A percentile compares a stretch with the other conserved stretches of the same genome.
Evolutionary conservation across 2,113 vertebrate genomes (phyloP).

Genomic region (Fulmarus glacialis): DNA sequence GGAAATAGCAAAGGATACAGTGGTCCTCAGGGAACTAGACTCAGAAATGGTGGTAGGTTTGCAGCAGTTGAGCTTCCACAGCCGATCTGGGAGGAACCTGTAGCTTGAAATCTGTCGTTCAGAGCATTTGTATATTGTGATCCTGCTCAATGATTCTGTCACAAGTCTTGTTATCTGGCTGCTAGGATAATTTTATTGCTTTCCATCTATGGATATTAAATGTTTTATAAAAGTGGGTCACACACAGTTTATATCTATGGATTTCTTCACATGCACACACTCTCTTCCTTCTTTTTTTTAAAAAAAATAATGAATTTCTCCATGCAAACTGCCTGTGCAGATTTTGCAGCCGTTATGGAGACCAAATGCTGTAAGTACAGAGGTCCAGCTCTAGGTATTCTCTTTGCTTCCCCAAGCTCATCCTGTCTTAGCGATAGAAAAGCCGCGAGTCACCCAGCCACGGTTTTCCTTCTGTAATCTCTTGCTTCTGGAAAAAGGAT

Average conservation of each 20-base stretch:
- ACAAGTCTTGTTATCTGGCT: not conserved
- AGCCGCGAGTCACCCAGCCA: not conserved
- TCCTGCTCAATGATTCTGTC: not conserved
- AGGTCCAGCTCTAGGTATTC: not conserved
- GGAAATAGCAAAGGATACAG: not conserved
- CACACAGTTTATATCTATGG: not conserved
- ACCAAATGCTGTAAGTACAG: not conserved
- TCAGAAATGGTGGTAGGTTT: not conserved
- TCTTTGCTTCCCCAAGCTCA: not conserved
- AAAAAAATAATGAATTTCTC: not conserved
- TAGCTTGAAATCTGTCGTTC: not conserved
- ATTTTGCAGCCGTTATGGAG: not conserved
- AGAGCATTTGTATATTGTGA: not conserved
- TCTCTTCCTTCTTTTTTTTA: not conserved
- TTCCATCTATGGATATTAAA: not conserved
- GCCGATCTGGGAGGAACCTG: not conserved
- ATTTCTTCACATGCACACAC: not conserved
- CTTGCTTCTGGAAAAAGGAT: not conserved
- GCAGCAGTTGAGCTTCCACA: not conserved
- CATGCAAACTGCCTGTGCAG: not conserved
- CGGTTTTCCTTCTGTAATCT: not conserved
- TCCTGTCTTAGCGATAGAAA: not conserved
- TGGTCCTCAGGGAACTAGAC: not conserved
- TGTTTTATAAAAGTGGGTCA: not conserved
- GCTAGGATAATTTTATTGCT: not conserved